Conservation (phyloP, 2,113 vertebrate species). For the Kryptolebias marmoratus region DNA sequence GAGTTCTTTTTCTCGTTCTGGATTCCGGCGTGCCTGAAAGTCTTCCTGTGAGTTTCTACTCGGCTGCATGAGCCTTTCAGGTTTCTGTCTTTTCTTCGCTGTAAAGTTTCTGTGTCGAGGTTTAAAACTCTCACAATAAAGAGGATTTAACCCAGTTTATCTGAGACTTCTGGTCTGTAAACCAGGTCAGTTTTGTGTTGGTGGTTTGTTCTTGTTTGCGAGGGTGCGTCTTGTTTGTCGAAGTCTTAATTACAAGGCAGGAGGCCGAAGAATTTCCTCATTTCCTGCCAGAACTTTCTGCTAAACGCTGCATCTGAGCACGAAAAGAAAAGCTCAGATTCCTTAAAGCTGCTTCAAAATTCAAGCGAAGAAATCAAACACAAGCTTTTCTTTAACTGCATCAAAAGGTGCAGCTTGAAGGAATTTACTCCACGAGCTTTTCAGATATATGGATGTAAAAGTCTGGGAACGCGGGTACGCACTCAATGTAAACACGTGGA, state of each 20-base stretch:
- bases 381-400: too few species aligned
- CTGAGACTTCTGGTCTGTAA: not conserved
- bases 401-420: too few species aligned
- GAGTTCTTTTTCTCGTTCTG: conserved; percentile 6
- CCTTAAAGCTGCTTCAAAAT: not conserved
- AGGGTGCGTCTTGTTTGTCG: conserved; percentile 57
- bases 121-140: conserved; percentile 19
- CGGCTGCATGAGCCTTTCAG: conserved; percentile 53
- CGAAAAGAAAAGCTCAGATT: not conserved
- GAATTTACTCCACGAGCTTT: too few species aligned
- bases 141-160: conserved; percentile 40
- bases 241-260: conserved; percentile 67
- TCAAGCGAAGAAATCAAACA: too few species aligned
- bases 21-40: conserved; percentile 40
- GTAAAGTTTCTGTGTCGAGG: conserved; percentile 39
- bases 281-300: conserved; percentile 42
- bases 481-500: too few species aligned
- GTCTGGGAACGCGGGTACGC: too few species aligned
- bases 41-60: conserved; percentile 38
- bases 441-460: too few species aligned
- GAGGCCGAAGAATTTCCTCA: conserved; percentile 50
- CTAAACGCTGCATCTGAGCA: conserved; percentile 10
- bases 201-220: conserved; percentile 18
- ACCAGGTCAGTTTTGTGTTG: conserved; percentile 16
- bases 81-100: conserved; percentile 31